Evolutionary conservation across 2,113 vertebrate genomes (phyloP).

Genomic region (Tylochromis polylepis): DNA sequence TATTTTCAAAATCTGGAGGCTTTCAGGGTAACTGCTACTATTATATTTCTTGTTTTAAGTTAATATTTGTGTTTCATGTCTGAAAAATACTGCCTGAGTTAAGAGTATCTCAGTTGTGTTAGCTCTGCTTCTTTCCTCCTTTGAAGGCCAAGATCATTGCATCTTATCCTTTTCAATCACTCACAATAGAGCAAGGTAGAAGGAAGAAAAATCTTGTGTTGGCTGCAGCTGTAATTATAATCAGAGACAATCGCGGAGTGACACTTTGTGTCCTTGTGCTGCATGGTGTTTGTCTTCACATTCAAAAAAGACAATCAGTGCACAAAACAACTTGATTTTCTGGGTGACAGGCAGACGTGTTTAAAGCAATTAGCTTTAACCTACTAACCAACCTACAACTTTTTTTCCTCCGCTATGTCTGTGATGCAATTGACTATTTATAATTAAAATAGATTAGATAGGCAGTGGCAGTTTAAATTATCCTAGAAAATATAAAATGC

Average conservation of each 20-base stretch:
- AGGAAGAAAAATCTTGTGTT: background rate
- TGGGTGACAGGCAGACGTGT: background rate
- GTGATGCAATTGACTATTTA: background rate
- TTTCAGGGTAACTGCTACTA: background rate
- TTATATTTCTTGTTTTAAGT: background rate
- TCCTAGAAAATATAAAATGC: background rate
- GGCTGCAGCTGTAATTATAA: constrained; percentile 46
- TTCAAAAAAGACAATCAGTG: constrained; percentile 16
- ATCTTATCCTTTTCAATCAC: constrained; percentile 6
- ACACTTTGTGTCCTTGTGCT: background rate
- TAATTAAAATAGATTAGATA: background rate
- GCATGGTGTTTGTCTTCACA: background rate
- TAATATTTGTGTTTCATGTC: background rate
- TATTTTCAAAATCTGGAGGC: background rate
- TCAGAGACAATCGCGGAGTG: background rate
- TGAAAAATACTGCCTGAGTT: background rate
- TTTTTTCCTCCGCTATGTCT: background rate
- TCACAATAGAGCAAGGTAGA: background rate
- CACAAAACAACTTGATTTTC: constrained; percentile 13
- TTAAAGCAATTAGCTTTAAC: background rate
- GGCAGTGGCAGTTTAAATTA: constrained; percentile 14
- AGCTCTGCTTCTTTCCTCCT: background rate
- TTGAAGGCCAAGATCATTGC: background rate
- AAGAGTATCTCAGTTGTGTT: background rate
- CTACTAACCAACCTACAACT: too few relatives aligned